Conservation (phyloP, 2,113 vertebrate species). For the Lipophrys pholis region DNA sequence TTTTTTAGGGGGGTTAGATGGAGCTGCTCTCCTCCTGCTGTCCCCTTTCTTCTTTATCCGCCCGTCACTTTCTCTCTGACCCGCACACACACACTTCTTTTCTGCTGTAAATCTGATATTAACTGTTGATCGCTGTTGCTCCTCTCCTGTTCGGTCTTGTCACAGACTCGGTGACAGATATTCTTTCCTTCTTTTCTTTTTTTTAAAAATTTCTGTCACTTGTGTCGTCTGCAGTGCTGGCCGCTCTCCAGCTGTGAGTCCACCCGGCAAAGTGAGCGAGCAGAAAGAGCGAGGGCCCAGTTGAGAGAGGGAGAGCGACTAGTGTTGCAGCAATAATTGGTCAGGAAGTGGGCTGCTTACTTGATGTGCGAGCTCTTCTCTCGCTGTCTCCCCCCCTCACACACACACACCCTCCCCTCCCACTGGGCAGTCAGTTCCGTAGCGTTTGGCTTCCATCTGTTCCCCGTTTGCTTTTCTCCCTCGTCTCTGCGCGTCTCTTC, state of each 20-base stretch:
- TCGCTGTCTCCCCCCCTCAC: conserved; percentile 25
- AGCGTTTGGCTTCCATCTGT: conserved; percentile 71
- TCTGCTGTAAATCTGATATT: conserved; percentile 22
- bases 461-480: conserved; percentile 24
- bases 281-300: conserved; percentile 20
- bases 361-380: conserved; percentile 61
- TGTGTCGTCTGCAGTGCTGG: conserved; percentile 77
- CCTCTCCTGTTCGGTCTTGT: conserved; percentile 9
- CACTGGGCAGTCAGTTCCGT: conserved; percentile 70
- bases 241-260: conserved; percentile 68
- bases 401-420: conserved; percentile 33
- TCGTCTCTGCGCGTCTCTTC: conserved; percentile 56
- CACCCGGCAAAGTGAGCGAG: conserved; percentile 45
- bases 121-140: background rate
- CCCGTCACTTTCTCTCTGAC: conserved; percentile 8
- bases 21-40: conserved; percentile 40
- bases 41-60: conserved; percentile 34
- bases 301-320: conserved; percentile 37
- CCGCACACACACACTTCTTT: conserved; percentile 18
- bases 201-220: conserved; percentile 53
- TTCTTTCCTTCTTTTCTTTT: conserved; percentile 1
- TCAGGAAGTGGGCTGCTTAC: conserved; percentile 77
- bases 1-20: conserved; percentile 22
- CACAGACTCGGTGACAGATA: conserved; percentile 46
- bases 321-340: conserved; percentile 78